Conservation (phyloP, 1,140 invertebrate species). For the Andricus grossulariae region DNA sequence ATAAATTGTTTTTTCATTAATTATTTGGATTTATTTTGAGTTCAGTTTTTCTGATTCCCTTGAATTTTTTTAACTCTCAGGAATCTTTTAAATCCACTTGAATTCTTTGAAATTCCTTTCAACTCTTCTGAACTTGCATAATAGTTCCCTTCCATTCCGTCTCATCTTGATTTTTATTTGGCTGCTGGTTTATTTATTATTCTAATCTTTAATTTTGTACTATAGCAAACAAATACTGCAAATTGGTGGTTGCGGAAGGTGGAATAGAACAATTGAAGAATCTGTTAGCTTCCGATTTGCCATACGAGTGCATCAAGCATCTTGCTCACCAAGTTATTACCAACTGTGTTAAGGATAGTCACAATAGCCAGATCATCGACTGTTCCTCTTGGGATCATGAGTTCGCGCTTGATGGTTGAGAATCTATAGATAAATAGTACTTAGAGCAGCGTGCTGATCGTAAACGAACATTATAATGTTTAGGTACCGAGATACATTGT, state of each 20-base stretch:
- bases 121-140: neutral
- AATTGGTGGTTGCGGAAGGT: constrained; percentile 89
- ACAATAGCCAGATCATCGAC: constrained; percentile 43
- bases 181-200: constrained; percentile 31
- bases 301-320: constrained; percentile 81
- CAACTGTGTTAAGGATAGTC: constrained; percentile 74
- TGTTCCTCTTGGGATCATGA: constrained; percentile 47
- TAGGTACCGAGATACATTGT: neutral
- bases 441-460: neutral
- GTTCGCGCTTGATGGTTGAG: constrained; percentile 51
- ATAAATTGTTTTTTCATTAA: no score
- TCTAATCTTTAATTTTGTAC: constrained; percentile 58
- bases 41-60: neutral
- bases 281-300: constrained; percentile 77
- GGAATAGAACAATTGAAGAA: constrained; percentile 85
- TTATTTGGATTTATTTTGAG: no score
- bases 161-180: constrained; percentile 8
- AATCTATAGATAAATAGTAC: constrained; percentile 1
- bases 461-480: neutral
- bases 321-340: constrained; percentile 81
- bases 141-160: neutral
- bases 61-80: constrained; percentile 28
- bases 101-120: constrained; percentile 32
- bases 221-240: constrained; percentile 91
- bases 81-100: neutral